A percentile compares a stretch with the other conserved stretches of the same genome.
Evolutionary conservation across 1,140 invertebrate species (phyloP).

Genomic region (Elymnias hypermnestra): DNA sequence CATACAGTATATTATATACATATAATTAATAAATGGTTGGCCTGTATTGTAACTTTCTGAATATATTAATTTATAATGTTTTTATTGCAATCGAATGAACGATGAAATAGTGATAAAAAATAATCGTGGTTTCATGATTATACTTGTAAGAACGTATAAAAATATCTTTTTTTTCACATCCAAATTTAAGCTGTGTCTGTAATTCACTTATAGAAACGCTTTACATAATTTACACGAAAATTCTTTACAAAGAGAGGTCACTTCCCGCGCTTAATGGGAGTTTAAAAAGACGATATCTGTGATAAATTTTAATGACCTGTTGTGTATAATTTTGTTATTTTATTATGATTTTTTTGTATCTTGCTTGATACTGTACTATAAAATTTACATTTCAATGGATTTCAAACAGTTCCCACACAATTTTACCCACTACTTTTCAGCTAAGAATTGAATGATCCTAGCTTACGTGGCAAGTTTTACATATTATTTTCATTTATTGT

Average conservation of each 20-base stretch:
- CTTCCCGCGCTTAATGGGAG: conserved; percentile 31
- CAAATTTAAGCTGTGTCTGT: no score
- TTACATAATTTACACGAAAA: conserved; percentile 2
- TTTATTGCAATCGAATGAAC: no score
- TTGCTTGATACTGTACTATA: background rate
- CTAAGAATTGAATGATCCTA: background rate
- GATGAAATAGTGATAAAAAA: no score
- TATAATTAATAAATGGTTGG: no score
- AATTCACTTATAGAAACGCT: background rate
- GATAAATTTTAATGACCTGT: conserved; percentile 11
- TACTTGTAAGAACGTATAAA: no score
- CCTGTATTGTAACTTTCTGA: no score
- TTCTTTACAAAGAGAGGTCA: conserved; percentile 3
- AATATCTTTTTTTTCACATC: no score
- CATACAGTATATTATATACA: no score
- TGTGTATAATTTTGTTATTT: background rate
- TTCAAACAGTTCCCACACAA: background rate
- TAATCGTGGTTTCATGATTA: no score
- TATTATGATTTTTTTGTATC: no score
- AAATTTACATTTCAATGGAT: background rate
- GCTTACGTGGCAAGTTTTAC: conserved; percentile 1
- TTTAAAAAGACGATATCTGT: conserved; percentile 40
- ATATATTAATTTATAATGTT: no score
- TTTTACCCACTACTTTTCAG: background rate
- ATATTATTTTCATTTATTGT: conserved; percentile 11